Percentiles rank a stretch among this genome's conserved stretches.
These are phyloP conservation scores for Columbina picui DNA, from an alignment of 2,113 vertebrate species.

Conservation along the genomic window DNA sequence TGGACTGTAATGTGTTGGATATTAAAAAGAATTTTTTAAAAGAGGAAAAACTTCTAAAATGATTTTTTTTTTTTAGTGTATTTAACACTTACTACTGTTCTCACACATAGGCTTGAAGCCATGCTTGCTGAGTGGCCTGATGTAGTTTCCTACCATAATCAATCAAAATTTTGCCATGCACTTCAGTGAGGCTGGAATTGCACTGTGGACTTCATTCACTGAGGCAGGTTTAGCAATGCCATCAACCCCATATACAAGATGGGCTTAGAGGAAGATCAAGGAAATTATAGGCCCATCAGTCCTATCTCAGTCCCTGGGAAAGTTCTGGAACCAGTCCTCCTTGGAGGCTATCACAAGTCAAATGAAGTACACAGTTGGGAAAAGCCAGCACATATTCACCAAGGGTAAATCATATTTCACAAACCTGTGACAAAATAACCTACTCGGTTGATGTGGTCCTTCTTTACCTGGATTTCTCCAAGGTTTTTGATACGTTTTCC, in stretches of 20 bases:
- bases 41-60: not conserved
- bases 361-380: too few species aligned
- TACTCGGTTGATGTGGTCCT: not conserved
- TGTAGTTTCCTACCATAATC: not conserved
- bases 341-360: too few species aligned
- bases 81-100: not conserved
- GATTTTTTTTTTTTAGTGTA: not conserved
- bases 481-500: not conserved
- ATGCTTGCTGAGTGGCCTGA: not conserved
- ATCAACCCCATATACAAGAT: not conserved
- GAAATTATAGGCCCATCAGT: too few species aligned
- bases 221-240: not conserved
- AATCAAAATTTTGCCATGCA: not conserved
- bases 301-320: too few species aligned
- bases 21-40: not conserved
- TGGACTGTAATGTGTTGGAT: not conserved
- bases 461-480: not conserved
- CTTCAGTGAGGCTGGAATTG: not conserved
- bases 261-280: not conserved
- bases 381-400: too few species aligned
- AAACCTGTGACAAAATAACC: not conserved
- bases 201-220: not conserved
- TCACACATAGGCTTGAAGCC: not conserved
- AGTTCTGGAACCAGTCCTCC: too few species aligned
- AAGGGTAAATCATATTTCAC: too few species aligned